phyloP scores from a whole-genome alignment of 2,797 vertebrate genomes.

The Potorous gilbertii region DNA sequence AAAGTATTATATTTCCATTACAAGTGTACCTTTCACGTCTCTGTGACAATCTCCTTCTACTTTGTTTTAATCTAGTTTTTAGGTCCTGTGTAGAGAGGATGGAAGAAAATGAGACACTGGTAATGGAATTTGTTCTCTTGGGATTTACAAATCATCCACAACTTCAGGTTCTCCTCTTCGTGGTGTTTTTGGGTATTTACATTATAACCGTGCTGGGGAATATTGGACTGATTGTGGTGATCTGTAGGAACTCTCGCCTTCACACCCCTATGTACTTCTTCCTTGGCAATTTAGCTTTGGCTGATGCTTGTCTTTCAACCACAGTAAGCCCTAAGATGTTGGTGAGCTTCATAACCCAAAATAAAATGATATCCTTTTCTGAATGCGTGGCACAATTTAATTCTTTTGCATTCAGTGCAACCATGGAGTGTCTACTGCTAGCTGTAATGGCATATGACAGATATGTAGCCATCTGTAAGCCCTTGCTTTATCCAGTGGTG shows the following conservation, averaged over 20 bases:
- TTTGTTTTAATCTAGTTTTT: constrained; percentile 15
- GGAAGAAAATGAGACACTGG: constrained; percentile 46
- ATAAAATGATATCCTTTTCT: constrained; percentile 34
- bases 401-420: constrained; percentile 35
- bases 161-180: constrained; percentile 28
- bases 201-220: constrained; percentile 35
- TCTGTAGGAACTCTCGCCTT: constrained; percentile 41
- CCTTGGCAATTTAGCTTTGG: constrained; percentile 52
- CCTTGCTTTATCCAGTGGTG: constrained; percentile 61
- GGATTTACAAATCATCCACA: constrained; percentile 16
- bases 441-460: constrained; percentile 70
- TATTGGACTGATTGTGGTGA: constrained; percentile 35
- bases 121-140: constrained; percentile 39
- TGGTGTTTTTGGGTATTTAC: constrained; percentile 47
- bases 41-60: not conserved
- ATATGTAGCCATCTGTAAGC: constrained; percentile 72
- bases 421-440: constrained; percentile 69
- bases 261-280: constrained; percentile 62
- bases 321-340: constrained; percentile 46
- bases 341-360: constrained; percentile 6
- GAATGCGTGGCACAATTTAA: constrained; percentile 58
- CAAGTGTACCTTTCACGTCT: not conserved
- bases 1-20: not conserved
- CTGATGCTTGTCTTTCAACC: constrained; percentile 48
- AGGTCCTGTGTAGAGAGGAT: constrained; percentile 30